These are phyloP conservation scores for Rhagium mordax DNA, from an alignment of 2,888 invertebrate species.

Conservation along the genomic window DNA sequence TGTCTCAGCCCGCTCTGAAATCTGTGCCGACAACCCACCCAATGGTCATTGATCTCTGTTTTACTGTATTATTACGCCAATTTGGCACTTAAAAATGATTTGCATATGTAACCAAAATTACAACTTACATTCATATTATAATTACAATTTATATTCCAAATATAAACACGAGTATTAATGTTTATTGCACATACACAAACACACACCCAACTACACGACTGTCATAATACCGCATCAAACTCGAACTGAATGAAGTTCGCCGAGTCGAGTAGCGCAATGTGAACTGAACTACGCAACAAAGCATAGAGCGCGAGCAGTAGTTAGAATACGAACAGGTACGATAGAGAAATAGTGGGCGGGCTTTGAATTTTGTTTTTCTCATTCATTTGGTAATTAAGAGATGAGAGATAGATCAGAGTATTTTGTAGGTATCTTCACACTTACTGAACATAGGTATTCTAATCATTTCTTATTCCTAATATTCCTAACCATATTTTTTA, in stretches of 20 bases:
- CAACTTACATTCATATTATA: slow-evolving; percentile 62
- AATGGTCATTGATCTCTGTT: slow-evolving; percentile 70
- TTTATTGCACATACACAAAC: slow-evolving; percentile 54
- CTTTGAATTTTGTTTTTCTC: not conserved
- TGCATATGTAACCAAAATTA: not conserved
- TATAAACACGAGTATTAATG: slow-evolving; percentile 46
- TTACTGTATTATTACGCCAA: slow-evolving; percentile 43
- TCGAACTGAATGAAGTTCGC: slow-evolving; percentile 27
- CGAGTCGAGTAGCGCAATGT: not conserved
- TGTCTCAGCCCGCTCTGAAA: slow-evolving; percentile 52
- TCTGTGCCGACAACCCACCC: slow-evolving; percentile 67
- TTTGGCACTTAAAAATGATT: not conserved
- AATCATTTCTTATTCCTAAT: no score
- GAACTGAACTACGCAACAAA: not conserved
- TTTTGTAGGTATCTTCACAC: no score
- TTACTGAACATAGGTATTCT: no score
- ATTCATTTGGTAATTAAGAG: not conserved
- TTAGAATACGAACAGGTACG: not conserved
- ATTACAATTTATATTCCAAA: slow-evolving; percentile 44
- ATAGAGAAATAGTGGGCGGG: no score
- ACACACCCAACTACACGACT: slow-evolving; percentile 58
- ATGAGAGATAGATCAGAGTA: no score
- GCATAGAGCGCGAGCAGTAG: not conserved
- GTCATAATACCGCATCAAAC: slow-evolving; percentile 48
- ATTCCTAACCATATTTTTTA: no score